Evolutionary conservation across 2,888 invertebrate species (phyloP).

Genomic region (Loripinus fragilis): DNA sequence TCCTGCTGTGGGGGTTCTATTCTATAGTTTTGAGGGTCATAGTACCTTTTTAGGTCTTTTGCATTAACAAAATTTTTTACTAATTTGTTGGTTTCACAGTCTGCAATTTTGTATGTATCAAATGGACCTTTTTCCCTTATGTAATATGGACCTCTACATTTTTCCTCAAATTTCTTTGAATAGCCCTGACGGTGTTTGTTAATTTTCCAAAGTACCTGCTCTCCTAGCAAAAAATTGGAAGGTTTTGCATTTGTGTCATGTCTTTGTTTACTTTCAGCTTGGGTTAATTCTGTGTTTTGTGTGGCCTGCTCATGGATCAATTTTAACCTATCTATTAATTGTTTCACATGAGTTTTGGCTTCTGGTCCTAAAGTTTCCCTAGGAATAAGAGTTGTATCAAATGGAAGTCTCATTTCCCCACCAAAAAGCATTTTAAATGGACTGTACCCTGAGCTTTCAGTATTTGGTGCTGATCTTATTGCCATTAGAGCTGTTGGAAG

Average conservation of each 20-base stretch:
- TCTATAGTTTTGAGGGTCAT: conserved; percentile 23
- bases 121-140: conserved; percentile 25
- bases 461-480: conserved; percentile 43
- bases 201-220: conserved; percentile 26
- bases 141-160: not conserved
- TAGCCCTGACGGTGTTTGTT: conserved; percentile 24
- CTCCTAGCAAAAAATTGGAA: too few species aligned
- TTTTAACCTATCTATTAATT: conserved; percentile 35
- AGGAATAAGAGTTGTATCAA: conserved; percentile 46
- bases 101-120: too few species aligned
- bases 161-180: conserved; percentile 25
- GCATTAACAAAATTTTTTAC: conserved; percentile 26
- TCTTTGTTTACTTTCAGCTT: conserved; percentile 9
- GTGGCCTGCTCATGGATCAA: conserved; percentile 28
- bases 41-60: conserved; percentile 27
- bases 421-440: too few species aligned
- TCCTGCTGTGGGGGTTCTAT: too few species aligned
- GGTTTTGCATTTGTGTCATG: too few species aligned
- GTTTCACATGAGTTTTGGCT: conserved; percentile 16
- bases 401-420: conserved; percentile 44
- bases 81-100: too few species aligned
- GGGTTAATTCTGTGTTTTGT: conserved; percentile 29
- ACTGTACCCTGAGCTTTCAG: too few species aligned
- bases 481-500: conserved; percentile 50
- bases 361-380: conserved; percentile 25